Evolutionary conservation across 2,797 vertebrate genomes (phyloP), one percentile per base, ranked within the genome.

Genomic region (Buceros bicornis): DNA sequence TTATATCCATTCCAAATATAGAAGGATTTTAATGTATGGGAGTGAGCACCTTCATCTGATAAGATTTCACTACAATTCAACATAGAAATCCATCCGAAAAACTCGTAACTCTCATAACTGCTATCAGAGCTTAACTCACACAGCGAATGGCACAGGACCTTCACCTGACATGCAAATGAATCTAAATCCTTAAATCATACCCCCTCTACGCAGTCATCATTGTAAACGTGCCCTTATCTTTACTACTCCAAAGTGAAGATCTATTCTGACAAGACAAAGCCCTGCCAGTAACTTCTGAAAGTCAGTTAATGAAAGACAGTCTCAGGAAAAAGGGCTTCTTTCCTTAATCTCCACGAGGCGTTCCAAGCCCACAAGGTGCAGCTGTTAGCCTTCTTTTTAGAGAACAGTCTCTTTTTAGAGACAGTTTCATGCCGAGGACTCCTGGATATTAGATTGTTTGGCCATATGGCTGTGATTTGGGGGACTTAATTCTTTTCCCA

Each of bases 331-430:
- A 82, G 24, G 42, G 61, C 33, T 72, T 37, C 69, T 65, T 67
- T 40, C 26, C 43, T 64, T 33, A 42, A 56, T 22, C 66, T 88
- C 88, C 94, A 85, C 65, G 90, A 90, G 77, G 78, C 45, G 8
- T 60, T 79, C 72, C 56, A 43, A 94, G 83, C 51, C 87, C 93
- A 90, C 91, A 48, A 58, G 85, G 92, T 93, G 90, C 87, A 96
- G 93, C 89, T 95, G 14, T 93, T 66, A 84, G 12, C 25, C 20
- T 37, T 87, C 48, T 82, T 73, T 40, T 40, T 40, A 40, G 37
- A 40, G 37, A 12, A 40, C 37, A 40, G 37, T 40, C 37, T 40
- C 37, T 40, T 40, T 40, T 51, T n/a, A 48, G 48, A 77, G 53
- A 73, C 4, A 56, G 45, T 5, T 82, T 70, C 64, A 67, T 17